Evolutionary conservation across 2,113 vertebrate genomes (phyloP).

Genomic region (Columbina picui): DNA sequence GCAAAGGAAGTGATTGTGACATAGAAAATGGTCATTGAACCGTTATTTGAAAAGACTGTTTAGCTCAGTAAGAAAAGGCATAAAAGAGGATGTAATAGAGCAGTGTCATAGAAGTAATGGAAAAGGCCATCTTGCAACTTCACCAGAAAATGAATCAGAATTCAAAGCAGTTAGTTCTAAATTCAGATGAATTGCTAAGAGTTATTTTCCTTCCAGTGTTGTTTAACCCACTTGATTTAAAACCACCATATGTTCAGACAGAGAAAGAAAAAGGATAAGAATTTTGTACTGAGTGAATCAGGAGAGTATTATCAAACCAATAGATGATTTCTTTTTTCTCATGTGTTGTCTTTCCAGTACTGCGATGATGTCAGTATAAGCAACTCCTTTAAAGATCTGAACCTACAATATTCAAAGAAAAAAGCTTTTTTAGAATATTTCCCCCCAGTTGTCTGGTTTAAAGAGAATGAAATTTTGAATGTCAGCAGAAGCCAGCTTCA

Average conservation of each 20-base stretch:
- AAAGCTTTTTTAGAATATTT: neutral
- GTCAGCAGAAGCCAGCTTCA: neutral
- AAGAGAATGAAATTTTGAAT: neutral
- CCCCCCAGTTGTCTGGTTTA: neutral
- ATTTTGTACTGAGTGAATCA: neutral
- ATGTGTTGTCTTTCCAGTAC: neutral
- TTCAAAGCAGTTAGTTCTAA: neutral
- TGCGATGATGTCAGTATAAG: neutral
- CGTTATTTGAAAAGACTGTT: neutral
- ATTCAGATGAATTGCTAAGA: neutral
- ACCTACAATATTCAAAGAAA: neutral
- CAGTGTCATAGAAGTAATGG: neutral
- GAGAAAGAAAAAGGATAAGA: neutral
- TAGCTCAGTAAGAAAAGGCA: neutral
- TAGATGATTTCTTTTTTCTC: neutral
- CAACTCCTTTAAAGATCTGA: neutral
- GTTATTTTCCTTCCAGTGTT: neutral
- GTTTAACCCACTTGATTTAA: neutral
- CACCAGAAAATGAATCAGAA: neutral
- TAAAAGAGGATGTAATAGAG: neutral
- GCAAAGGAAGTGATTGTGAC: neutral
- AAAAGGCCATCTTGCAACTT: neutral
- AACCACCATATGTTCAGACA: neutral
- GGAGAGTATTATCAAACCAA: neutral
- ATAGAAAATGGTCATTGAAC: neutral